Evolutionary conservation across 2,888 invertebrate species (phyloP).

Genomic region (Drosophila borborema): DNA sequence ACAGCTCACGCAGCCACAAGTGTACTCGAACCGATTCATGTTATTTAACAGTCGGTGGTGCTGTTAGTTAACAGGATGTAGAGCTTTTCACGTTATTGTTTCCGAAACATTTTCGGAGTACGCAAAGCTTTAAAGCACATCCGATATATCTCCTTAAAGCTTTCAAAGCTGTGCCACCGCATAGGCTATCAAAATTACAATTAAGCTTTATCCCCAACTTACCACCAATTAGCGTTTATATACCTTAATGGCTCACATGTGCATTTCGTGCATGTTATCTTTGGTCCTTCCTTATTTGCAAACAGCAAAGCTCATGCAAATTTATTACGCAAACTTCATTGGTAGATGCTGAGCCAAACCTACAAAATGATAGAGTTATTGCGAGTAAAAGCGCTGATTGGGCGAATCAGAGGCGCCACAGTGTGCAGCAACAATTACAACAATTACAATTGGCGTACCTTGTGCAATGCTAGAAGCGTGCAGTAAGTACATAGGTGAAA

Average conservation of each 20-base stretch:
- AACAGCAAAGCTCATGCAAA: background rate
- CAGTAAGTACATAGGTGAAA: background rate
- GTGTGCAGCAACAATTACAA: background rate
- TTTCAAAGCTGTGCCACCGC: background rate
- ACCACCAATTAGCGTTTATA: background rate
- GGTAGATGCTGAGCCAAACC: background rate
- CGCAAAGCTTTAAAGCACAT: slow-evolving; percentile 7
- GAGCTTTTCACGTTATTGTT: background rate
- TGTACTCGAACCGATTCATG: background rate
- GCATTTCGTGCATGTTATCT: background rate
- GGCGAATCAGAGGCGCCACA: background rate
- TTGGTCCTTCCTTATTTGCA: background rate
- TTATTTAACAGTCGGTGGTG: slow-evolving; percentile 6
- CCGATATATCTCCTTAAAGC: background rate
- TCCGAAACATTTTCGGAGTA: slow-evolving; percentile 36
- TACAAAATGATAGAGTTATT: background rate
- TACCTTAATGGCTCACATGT: background rate
- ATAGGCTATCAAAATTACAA: background rate
- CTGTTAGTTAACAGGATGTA: slow-evolving; percentile 19
- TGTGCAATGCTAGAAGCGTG: background rate
- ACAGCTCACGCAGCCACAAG: background rate
- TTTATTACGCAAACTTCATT: background rate
- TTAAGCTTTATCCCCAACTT: background rate
- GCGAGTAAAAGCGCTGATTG: background rate
- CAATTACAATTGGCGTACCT: background rate